Base-by-base conservation (phyloP, 2,797 vertebrate species). In the Melanotaenia nigrans region DNA sequence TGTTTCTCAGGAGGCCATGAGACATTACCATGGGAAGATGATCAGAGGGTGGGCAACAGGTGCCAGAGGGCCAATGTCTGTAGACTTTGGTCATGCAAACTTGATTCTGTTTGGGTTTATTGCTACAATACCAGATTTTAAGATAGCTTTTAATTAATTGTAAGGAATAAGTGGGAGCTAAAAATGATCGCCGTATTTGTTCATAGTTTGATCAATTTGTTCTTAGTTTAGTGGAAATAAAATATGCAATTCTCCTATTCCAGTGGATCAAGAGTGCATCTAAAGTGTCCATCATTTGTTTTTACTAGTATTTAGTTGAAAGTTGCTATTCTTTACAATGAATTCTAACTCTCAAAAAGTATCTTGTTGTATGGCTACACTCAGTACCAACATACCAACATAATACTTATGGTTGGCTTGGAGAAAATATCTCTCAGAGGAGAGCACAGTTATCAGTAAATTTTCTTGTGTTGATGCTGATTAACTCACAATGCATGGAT, bases 131-230 rank as follows among this genome's bases (percentile, higher is more conserved):
- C 35, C 10, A 14, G 13, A 3, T 40, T 38, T 12, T 38, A 38
- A 38, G 12, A 38, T n/a, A n/a, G 6, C 45, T n/a, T n/a, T 47
- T 47, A 10, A 30, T 33, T 33, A 2, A 57, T n/a, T 33, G 30
- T n/a, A 11, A 49, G 28, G 18, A 33, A 16, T 20, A n/a, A n/a
- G 30, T 33, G 18, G 55, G 55, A 57, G 4, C 7, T 57, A 18
- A 28, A 33, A 33, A 33, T 74, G 40, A 4, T 18, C 4, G 14
- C 5, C 20, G 16, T 45, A 20, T 45, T 45, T 45, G 42, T 45
- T 82, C 63, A 66, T 61, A 20, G 62, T 79, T 75, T 57, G 35
- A 68, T 65, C 61, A 40, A 20, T 68, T 62, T 22, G 14, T 45
- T 7, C 18, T 51, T 69, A 66, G 61, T 70, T 36, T 55, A 51